phyloP scores from a whole-genome alignment of 2,797 vertebrate species.

The Rhinoraja longicauda region DNA sequence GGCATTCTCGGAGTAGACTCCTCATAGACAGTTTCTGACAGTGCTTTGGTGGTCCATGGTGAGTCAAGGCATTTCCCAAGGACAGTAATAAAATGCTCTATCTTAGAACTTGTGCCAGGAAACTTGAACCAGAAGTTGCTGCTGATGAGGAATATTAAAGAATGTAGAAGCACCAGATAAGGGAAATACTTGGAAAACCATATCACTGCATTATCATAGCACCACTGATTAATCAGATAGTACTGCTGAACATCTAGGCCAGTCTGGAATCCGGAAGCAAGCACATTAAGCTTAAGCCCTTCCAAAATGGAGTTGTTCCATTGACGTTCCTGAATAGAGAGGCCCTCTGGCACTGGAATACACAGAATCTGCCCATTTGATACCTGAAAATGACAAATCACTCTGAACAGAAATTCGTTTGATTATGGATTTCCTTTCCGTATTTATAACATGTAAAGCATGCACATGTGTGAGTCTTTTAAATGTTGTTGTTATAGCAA shows the following conservation, averaged over 20 bases:
- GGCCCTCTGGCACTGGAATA: conserved; percentile 14
- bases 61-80: conserved; percentile 37
- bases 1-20: background rate
- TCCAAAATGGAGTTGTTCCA: conserved; percentile 12
- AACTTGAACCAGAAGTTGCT: conserved; percentile 40
- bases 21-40: conserved; percentile 38
- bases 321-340: background rate
- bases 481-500: too few relatives aligned
- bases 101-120: conserved; percentile 39
- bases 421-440: background rate
- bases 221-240: conserved; percentile 29
- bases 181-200: conserved; percentile 39
- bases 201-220: conserved; percentile 24
- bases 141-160: conserved; percentile 32
- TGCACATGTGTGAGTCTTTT: too few relatives aligned
- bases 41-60: conserved; percentile 15
- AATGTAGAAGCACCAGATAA: conserved; percentile 35
- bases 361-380: conserved; percentile 29
- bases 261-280: conserved; percentile 21
- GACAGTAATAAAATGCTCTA: conserved; percentile 37
- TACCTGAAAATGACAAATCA: conserved; percentile 11
- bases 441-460: background rate
- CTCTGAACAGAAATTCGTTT: background rate
- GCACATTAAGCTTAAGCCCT: background rate
- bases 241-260: conserved; percentile 29